Base-by-base conservation (phyloP, 2,113 vertebrate species). In the Paralichthys olivaceus region DNA sequence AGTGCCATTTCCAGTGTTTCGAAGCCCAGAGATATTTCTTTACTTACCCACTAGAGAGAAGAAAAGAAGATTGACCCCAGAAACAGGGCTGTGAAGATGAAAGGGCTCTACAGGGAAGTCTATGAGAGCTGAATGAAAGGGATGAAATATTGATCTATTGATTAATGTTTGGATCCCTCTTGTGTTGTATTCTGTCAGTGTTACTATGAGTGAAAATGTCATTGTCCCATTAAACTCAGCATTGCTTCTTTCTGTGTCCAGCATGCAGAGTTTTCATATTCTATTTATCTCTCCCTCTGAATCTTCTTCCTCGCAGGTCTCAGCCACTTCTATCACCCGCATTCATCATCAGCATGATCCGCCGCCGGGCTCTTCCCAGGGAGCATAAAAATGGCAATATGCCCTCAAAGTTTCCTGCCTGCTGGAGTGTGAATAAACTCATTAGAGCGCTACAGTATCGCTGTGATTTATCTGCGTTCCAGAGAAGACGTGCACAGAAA, bases 121-220 rank as follows among this genome's bases (percentile, higher is more conserved):
- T 58, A 61, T 61, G 9, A 8, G 32, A 77, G 77, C 63, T 68
- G 47, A 78, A 68, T 37, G 64, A 78, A 40, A 75, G 29, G 62
- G 72, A 79, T 83, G 56, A 87, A 75, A 58, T 84, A 89, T 72
- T 84, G 84, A 90, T 86, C 49, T 80, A 87, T 79, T 67, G 86
- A 89, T 90, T 53, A 4, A 3, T 32, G 57, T 40, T 71, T 22
- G 9, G 57, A 59, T 68, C 45, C 66, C 28, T 64, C 67, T 26
- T 59, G 20, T 51, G 55, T 65, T 77, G 75, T 65, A 51, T 75
- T 77, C 64, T 77, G 79, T 76, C 56, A 45, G 26, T 23, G n/a
- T n/a, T 43, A 67, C 72, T 72, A 68, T 80, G 70, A 75, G 77
- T 80, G 62, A 84, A 77, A 89, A 80, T 85, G 70, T 79, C 37